Evolutionary conservation across 2,113 vertebrate genomes (phyloP).

Genomic region (Mus pahari): DNA sequence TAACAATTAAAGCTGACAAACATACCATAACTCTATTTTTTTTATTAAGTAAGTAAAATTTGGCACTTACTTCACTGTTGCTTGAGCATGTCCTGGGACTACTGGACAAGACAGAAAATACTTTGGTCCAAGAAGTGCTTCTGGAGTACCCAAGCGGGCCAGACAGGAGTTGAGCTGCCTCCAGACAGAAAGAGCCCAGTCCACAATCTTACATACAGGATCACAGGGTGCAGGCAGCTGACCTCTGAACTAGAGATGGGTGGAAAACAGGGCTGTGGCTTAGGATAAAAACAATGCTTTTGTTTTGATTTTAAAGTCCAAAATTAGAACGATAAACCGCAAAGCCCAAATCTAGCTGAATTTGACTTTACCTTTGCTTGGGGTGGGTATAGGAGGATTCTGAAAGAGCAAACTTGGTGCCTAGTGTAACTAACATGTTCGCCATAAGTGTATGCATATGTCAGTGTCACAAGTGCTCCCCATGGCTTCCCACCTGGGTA

Average conservation of each 20-base stretch:
- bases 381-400: neutral
- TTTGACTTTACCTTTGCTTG: neutral
- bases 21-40: neutral
- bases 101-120: constrained; percentile 95
- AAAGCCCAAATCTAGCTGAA: neutral
- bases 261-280: neutral
- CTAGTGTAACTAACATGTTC: neutral
- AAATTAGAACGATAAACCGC: neutral
- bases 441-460: too few relatives aligned
- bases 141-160: constrained; percentile 92
- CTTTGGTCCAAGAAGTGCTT: constrained; percentile 94
- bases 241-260: constrained; percentile 88
- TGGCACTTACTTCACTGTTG: constrained; percentile 90
- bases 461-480: neutral
- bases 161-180: constrained; percentile 96
- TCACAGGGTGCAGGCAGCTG: constrained; percentile 88
- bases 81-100: constrained; percentile 88
- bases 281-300: neutral
- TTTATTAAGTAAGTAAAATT: constrained; percentile 10
- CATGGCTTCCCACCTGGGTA: neutral
- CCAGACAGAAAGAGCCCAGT: constrained; percentile 94
- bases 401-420: neutral
- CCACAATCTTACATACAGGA: constrained; percentile 87
- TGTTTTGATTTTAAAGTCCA: neutral
- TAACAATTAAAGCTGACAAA: neutral